phyloP scores from a whole-genome alignment of 2,888 invertebrate species.

The Polymixis flavicincta region DNA sequence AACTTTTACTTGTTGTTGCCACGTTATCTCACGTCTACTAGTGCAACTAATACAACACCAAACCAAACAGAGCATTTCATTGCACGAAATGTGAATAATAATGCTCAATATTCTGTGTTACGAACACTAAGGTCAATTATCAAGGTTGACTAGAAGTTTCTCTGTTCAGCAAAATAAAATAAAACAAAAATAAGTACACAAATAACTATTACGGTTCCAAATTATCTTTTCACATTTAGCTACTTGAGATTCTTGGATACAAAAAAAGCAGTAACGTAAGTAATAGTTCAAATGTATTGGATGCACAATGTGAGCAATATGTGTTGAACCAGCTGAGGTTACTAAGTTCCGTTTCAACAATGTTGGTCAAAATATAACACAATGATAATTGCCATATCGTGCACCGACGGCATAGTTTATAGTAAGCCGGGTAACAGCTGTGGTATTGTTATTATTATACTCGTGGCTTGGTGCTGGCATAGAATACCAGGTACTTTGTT shows the following conservation, averaged over 20 bases:
- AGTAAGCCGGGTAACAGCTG: slow-evolving; percentile 39
- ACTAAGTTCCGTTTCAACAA: slow-evolving; percentile 48
- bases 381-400: slow-evolving; percentile 65
- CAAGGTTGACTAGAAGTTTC: slow-evolving; percentile 28
- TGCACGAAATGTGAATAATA: slow-evolving; percentile 27
- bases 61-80: slow-evolving; percentile 33
- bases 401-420: slow-evolving; percentile 46
- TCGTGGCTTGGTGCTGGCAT: slow-evolving; percentile 2
- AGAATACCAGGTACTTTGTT: slow-evolving; percentile 4
- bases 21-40: slow-evolving; percentile 19
- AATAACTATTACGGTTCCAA: slow-evolving; percentile 10
- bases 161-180: slow-evolving; percentile 32
- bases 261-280: slow-evolving; percentile 53
- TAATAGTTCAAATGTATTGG: slow-evolving; percentile 72
- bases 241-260: slow-evolving; percentile 21
- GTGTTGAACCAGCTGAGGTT: slow-evolving; percentile 36
- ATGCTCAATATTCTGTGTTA: slow-evolving; percentile 26
- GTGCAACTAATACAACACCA: slow-evolving; percentile 33
- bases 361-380: slow-evolving; percentile 42
- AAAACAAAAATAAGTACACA: slow-evolving; percentile 31
- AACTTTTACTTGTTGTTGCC: slow-evolving; percentile 69
- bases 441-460: slow-evolving; percentile 28
- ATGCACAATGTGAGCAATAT: slow-evolving; percentile 70
- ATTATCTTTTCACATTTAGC: slow-evolving; percentile 14
- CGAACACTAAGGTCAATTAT: slow-evolving; percentile 34